Evolutionary conservation across 2,888 invertebrate genomes (phyloP).

Genomic region (Drosophila longiperda): DNA sequence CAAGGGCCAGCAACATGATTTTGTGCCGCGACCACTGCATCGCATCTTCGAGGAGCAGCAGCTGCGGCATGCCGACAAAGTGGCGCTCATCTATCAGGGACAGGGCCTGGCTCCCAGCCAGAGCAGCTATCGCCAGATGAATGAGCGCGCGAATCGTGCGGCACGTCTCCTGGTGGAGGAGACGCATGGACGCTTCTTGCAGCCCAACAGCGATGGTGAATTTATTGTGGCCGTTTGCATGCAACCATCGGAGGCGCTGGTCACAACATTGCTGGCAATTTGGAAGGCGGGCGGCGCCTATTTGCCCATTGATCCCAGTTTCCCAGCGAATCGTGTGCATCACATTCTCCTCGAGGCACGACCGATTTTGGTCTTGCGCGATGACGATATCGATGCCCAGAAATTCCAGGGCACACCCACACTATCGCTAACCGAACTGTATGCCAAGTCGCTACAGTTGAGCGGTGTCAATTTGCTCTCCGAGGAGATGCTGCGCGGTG

Average conservation of each 20-base stretch:
- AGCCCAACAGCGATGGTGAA: conserved; percentile 89
- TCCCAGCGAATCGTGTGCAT: conserved; percentile 89
- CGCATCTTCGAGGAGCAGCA: conserved; percentile 87
- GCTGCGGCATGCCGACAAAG: conserved; percentile 85
- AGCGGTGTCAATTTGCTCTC: conserved; percentile 77
- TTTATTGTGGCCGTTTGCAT: conserved; percentile 92
- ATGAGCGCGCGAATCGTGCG: conserved; percentile 85
- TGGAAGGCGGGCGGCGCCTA: conserved; percentile 94
- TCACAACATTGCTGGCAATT: conserved; percentile 89
- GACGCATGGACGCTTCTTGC: conserved; percentile 72
- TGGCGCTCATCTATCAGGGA: conserved; percentile 87
- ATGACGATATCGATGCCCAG: conserved; percentile 85
- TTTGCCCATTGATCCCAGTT: conserved; percentile 91
- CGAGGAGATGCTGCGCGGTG: conserved; percentile 84
- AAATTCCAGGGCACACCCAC: conserved; percentile 76
- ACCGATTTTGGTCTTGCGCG: conserved; percentile 88
- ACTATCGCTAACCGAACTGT: conserved; percentile 74
- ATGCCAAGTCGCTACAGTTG: conserved; percentile 74
- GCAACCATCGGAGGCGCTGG: conserved; percentile 90
- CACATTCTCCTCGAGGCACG: conserved; percentile 91
- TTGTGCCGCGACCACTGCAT: conserved; percentile 86
- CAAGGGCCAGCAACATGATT: conserved; percentile 87
- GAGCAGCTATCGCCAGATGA: conserved; percentile 85
- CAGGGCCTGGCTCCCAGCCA: conserved; percentile 63
- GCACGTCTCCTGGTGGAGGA: conserved; percentile 83